Evolutionary conservation across 2,113 vertebrate species (phyloP).

Genomic region (Clarias gariepinus): DNA sequence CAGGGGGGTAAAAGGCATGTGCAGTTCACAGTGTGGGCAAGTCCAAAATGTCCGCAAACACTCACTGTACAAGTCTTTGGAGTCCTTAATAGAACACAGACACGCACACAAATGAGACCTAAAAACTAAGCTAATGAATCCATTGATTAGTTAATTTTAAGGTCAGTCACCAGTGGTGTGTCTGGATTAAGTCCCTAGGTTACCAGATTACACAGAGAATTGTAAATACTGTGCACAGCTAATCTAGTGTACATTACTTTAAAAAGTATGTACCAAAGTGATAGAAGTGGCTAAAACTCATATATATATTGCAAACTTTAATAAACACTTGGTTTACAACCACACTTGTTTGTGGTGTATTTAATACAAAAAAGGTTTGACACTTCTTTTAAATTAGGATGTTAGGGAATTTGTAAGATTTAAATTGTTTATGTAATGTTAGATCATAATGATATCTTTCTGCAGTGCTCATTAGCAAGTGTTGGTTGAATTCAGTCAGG

Average conservation of each 20-base stretch:
- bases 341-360: not conserved
- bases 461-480: not conserved
- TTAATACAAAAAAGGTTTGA: not conserved
- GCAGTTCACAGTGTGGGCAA: constrained; percentile 83
- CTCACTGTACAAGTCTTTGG: constrained; percentile 83
- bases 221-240: not conserved
- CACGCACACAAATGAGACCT: not conserved
- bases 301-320: not conserved
- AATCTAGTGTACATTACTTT: not conserved
- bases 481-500: not conserved
- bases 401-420: not conserved
- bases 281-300: not conserved
- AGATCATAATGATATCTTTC: not conserved
- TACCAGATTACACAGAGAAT: not conserved
- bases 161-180: not conserved
- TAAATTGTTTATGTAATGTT: not conserved
- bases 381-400: not conserved
- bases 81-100: constrained; percentile 65
- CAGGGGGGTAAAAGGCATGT: constrained; percentile 86
- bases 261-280: not conserved
- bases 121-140: not conserved
- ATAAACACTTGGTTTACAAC: not conserved
- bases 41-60: constrained; percentile 91
- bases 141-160: not conserved
- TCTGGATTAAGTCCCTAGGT: not conserved